These are phyloP conservation scores for Ctenomys sociabilis DNA, from an alignment of 2,113 vertebrate genomes.

Conservation along the genomic window DNA sequence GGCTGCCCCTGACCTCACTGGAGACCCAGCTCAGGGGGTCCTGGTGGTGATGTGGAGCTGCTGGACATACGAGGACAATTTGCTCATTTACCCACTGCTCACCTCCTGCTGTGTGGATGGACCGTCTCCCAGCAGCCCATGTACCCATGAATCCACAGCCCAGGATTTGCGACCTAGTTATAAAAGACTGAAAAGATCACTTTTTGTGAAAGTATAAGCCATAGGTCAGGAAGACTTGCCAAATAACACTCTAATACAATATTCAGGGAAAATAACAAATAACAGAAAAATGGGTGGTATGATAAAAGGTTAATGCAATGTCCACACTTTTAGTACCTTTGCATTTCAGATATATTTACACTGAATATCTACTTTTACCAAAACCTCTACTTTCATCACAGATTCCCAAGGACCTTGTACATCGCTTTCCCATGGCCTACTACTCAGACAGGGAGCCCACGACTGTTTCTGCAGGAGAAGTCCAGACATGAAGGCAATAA, in stretches of 20 bases:
- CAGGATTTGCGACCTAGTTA: not conserved
- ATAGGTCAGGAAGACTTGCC: constrained; percentile 17
- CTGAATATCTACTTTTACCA: not conserved
- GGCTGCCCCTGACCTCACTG: not conserved
- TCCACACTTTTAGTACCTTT: constrained; percentile 16
- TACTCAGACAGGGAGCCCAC: not conserved
- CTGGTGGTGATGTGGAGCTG: not conserved
- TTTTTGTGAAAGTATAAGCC: constrained; percentile 5
- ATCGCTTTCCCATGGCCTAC: not conserved
- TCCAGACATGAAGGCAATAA: not conserved
- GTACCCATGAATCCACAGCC: not conserved
- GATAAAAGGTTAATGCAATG: not conserved
- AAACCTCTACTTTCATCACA: too few species aligned
- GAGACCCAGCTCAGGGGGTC: not conserved
- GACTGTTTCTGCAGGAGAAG: not conserved
- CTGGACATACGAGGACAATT: not conserved
- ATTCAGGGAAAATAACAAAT: constrained; percentile 25
- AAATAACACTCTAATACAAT: constrained; percentile 41
- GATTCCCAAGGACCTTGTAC: not conserved
- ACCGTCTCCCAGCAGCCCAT: not conserved
- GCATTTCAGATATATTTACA: not conserved
- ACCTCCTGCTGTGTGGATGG: not conserved
- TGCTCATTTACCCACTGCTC: not conserved
- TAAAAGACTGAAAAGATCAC: constrained; percentile 35
- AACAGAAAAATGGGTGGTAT: not conserved